Conservation (phyloP, 2,888 invertebrate genomes). For the Pachliopta kotzebuea region DNA sequence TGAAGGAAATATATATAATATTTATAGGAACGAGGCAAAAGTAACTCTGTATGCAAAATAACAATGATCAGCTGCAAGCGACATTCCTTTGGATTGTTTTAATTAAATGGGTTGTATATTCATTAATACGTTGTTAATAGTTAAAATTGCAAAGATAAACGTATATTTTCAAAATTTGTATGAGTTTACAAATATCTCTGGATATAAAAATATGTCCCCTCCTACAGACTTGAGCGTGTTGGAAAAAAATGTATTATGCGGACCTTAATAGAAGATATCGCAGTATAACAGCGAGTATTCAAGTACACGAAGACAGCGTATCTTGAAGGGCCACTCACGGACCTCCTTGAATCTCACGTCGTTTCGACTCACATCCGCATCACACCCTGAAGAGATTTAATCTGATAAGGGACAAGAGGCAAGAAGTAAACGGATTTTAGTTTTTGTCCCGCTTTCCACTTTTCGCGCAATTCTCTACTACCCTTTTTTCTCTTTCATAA, state of each 20-base stretch:
- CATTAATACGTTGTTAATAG: not conserved
- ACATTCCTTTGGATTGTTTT: not conserved
- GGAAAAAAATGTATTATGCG: slow-evolving; percentile 12
- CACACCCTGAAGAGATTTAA: slow-evolving; percentile 38
- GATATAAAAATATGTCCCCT: not conserved
- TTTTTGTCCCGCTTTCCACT: slow-evolving; percentile 30
- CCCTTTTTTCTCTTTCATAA: not conserved
- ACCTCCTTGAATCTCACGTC: slow-evolving; percentile 34
- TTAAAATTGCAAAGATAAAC: not conserved
- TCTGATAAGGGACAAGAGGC: slow-evolving; percentile 39
- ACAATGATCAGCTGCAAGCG: not conserved
- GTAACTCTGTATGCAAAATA: not conserved
- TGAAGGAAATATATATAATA: not conserved
- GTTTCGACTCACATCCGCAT: slow-evolving; percentile 36
- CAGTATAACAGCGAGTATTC: slow-evolving; percentile 17
- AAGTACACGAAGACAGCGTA: slow-evolving; percentile 32
- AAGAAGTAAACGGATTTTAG: slow-evolving; percentile 32
- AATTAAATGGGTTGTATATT: not conserved
- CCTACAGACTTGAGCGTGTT: not conserved
- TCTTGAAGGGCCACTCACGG: slow-evolving; percentile 38
- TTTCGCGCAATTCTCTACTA: not conserved
- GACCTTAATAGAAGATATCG: slow-evolving; percentile 8
- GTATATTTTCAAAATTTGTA: too few relatives aligned
- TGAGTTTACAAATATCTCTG: too few relatives aligned
- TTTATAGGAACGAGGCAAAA: not conserved